phyloP scores from a whole-genome alignment of 2,888 invertebrate species.

The Chamaedrilus cognettii region DNA sequence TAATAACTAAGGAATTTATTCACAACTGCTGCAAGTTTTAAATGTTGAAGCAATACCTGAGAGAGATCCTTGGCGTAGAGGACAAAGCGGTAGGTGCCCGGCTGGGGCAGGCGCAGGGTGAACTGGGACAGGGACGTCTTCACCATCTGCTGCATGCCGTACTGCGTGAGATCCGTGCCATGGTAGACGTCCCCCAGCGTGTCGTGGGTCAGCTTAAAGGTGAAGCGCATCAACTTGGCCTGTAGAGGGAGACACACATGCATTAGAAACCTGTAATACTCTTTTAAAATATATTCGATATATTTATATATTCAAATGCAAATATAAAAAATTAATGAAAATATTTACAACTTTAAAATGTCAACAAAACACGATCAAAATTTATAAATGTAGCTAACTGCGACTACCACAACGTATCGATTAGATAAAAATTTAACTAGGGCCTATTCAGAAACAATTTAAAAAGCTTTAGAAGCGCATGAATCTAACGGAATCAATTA shows the following conservation, averaged over 20 bases:
- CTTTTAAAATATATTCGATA: background rate
- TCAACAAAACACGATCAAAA: background rate
- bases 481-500: no score
- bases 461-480: no score
- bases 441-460: background rate
- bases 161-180: constrained; percentile 51
- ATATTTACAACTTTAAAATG: background rate
- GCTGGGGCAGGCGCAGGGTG: constrained; percentile 54
- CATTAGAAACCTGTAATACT: no score
- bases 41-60: no score
- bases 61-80: constrained; percentile 59
- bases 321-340: background rate
- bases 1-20: constrained; percentile 27
- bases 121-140: constrained; percentile 56
- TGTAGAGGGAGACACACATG: no score
- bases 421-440: background rate
- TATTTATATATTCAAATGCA: background rate
- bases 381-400: background rate
- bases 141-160: constrained; percentile 55
- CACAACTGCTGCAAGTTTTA: no score
- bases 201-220: constrained; percentile 56
- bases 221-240: constrained; percentile 48
- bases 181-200: constrained; percentile 50
- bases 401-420: background rate
- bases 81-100: constrained; percentile 56